Conservation (phyloP, 2,113 vertebrate genomes). For the Haliaeetus leucogaster region DNA sequence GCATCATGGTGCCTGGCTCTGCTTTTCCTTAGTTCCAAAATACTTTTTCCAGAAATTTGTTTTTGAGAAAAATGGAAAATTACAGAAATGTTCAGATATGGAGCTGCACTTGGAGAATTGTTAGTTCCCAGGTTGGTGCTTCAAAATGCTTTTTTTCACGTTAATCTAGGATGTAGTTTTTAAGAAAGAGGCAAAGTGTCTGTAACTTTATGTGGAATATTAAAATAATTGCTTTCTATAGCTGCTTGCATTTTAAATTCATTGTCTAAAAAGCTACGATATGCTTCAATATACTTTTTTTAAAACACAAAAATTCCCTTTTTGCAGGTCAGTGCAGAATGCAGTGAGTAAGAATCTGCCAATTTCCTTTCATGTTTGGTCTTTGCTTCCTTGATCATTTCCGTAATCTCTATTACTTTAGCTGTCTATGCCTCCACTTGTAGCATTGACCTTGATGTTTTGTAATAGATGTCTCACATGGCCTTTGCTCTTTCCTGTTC, state of each 20-base stretch:
- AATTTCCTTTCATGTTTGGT: constrained; percentile 26
- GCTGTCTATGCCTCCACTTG: not conserved
- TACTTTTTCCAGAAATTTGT: not conserved
- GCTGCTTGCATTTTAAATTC: not conserved
- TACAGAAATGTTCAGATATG: not conserved
- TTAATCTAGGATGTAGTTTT: not conserved
- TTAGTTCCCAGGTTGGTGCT: not conserved
- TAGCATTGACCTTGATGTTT: constrained; percentile 34
- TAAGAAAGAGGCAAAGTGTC: not conserved
- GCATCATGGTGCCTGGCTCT: not conserved
- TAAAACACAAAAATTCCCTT: not conserved
- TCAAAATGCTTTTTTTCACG: not conserved
- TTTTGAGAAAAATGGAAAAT: not conserved
- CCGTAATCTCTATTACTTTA: not conserved
- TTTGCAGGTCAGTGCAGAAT: not conserved
- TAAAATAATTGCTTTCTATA: not conserved
- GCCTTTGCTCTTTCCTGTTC: constrained; percentile 45
- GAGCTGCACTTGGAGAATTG: not conserved
- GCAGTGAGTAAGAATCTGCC: not conserved
- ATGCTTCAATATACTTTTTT: not conserved
- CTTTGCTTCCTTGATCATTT: constrained; percentile 38
- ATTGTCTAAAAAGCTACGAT: not conserved
- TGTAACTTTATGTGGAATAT: not conserved
- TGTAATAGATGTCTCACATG: constrained; percentile 22
- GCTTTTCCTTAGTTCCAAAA: not conserved